phyloP scores from a whole-genome alignment of 2,888 invertebrate species.

The Argyresthia albistria region DNA sequence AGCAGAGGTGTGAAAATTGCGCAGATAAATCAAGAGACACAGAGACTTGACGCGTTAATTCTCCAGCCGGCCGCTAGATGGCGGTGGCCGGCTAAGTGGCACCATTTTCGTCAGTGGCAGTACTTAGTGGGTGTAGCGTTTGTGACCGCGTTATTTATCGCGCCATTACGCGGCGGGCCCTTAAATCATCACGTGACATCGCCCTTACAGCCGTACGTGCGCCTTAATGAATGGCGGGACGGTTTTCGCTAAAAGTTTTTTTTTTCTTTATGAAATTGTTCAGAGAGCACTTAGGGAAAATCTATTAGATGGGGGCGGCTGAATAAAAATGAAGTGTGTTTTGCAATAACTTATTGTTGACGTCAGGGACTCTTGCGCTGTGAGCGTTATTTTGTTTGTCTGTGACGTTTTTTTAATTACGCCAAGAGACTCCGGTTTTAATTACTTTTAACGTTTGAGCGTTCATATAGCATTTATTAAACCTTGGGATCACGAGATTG shows the following conservation, averaged over 20 bases:
- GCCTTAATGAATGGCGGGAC: conserved; percentile 64
- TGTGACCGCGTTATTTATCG: conserved; percentile 70
- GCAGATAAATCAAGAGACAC: conserved; percentile 32
- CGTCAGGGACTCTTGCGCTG: not conserved
- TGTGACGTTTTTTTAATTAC: conserved; percentile 3
- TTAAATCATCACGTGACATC: conserved; percentile 71
- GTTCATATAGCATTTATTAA: too few species aligned
- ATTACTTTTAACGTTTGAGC: not conserved
- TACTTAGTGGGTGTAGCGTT: conserved; percentile 37
- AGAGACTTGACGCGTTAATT: conserved; percentile 35
- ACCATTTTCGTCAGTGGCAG: conserved; percentile 46
- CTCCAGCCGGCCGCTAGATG: conserved; percentile 40
- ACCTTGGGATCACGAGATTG: too few species aligned
- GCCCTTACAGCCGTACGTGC: conserved; percentile 46
- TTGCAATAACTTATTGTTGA: not conserved
- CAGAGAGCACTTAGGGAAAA: conserved; percentile 59
- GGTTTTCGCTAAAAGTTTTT: conserved; percentile 42
- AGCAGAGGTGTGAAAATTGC: conserved; percentile 7
- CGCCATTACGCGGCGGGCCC: conserved; percentile 63
- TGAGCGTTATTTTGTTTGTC: conserved; percentile 1
- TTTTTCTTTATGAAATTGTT: conserved; percentile 55
- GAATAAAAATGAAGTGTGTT: conserved; percentile 26
- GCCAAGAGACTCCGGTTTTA: not conserved
- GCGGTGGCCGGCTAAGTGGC: conserved; percentile 48
- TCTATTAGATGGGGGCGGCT: conserved; percentile 41